Evolutionary conservation across 2,797 vertebrate species (phyloP), one percentile per base, ranked within the genome.

Genomic region (Sebastes goodei): DNA sequence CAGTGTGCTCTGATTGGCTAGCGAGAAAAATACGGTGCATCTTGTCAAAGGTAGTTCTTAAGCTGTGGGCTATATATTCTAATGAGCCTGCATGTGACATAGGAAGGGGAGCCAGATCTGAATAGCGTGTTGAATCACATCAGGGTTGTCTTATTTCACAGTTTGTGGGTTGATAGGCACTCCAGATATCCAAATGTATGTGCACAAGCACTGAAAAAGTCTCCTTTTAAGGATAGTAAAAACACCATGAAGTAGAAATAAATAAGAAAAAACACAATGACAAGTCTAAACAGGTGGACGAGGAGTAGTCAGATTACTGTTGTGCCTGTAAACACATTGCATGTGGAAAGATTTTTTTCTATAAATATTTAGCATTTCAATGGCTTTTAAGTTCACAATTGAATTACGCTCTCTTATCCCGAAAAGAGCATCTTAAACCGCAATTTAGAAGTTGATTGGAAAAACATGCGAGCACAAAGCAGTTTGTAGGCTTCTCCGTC

Each of bases 391-490:
- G 30, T 65, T 83, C 11, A 70, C 57, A 60, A 60, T 71, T 70
- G 17, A 67, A 61, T 76, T 77, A 63, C 23, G 14, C 6, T 61
- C 53, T 46, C 27, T 38, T 25, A 10, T 38, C 42, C 14, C 4
- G 2, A 29, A 46, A 29, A 66, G 12, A 49, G 6, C 11, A 20
- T 75, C 69, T 52, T 21, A 71, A 66, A 71, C 69, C 32, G 64
- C 25, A 4, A 75, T 49, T 61, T 10, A 56, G 64, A 74, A 25
- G 55, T 75, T 83, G 67, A 85, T 83, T 81, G 60, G 62, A 86
- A 79, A 86, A 87, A 72, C 82, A 76, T 82, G 63, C 56, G n/a
- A 8, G 69, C 74, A 55, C 68, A 65, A 3, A 25, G 63, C 33
- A 2, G 60, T 64, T 38, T 27, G 66, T 57, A 42, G 35, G 68